Conservation (phyloP, 2,113 vertebrate species). For the cattle (Bos taurus) region ARS-UCD2.0 NC_037330.1:23897501-23898000, state of each 20-base stretch:
- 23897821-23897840: not conserved
- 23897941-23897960: not conserved
- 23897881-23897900: not conserved
- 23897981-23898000: not conserved
- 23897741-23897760: not conserved
- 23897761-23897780: not conserved
- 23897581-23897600: not conserved
- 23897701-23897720: not conserved
- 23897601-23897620: not conserved
- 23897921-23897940: not conserved
- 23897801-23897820: too few species aligned
- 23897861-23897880: not conserved
- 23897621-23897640: not conserved
- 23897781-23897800: not conserved
- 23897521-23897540: not conserved
- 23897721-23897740: not conserved
- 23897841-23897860: not conserved
- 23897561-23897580: not conserved
- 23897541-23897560: not conserved
- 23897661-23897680: not conserved
- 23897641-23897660: not conserved
- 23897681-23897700: not conserved
- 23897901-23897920: not conserved
- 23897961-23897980: not conserved
- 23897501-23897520: constrained; percentile 26